phyloP scores from a whole-genome alignment of 1,140 invertebrate species.

The Brachionus manjavacas region DNA sequence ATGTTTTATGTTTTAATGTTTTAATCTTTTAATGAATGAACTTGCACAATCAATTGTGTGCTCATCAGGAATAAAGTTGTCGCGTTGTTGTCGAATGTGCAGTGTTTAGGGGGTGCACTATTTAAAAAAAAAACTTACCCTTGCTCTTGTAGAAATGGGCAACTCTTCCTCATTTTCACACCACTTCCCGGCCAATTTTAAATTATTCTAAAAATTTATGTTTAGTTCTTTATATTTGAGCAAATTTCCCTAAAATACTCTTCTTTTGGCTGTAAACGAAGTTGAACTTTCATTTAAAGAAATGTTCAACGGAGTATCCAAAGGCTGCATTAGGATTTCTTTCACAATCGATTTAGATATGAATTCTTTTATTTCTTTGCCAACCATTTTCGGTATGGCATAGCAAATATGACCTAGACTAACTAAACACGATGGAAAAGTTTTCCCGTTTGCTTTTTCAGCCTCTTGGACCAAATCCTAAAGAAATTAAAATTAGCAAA shows the following conservation, averaged over 20 bases:
- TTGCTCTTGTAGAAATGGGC: conserved; percentile 82
- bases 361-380: conserved; percentile 80
- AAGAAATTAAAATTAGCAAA: neutral
- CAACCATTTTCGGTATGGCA: conserved; percentile 76
- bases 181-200: conserved; percentile 60
- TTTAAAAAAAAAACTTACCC: conserved; percentile 60
- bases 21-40: no score
- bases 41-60: no score
- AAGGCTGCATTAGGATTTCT: conserved; percentile 81
- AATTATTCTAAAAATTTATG: neutral
- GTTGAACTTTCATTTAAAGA: neutral
- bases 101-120: no score
- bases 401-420: conserved; percentile 86
- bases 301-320: conserved; percentile 46
- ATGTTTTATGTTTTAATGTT: no score
- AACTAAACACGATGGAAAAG: conserved; percentile 86
- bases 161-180: conserved; percentile 84
- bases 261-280: neutral
- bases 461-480: conserved; percentile 52
- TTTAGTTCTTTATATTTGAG: neutral
- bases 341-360: conserved; percentile 91
- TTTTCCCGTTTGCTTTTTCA: conserved; percentile 61
- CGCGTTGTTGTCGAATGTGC: no score
- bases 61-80: no score
- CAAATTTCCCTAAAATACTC: neutral